Evolutionary conservation across 2,797 vertebrate species (phyloP).

Genomic region (Xenops minutus): DNA sequence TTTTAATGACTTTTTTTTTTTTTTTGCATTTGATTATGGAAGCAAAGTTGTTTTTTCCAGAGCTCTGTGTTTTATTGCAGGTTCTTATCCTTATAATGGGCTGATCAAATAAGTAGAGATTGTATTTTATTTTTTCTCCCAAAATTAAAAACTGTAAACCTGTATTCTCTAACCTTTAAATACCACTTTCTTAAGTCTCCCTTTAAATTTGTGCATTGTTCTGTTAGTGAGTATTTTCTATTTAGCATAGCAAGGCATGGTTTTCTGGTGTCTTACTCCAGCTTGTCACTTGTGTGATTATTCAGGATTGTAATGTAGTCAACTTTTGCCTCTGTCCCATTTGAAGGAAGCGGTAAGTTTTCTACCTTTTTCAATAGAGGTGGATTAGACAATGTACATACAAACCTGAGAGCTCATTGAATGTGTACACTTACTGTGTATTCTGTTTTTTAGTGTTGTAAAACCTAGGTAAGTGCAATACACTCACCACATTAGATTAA

Average conservation of each 20-base stretch:
- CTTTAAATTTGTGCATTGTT: background rate
- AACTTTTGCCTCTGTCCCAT: background rate
- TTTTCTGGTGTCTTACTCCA: background rate
- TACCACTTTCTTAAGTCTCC: background rate
- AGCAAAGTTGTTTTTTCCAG: background rate
- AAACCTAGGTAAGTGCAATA: background rate
- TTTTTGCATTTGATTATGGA: background rate
- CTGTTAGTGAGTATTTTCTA: background rate
- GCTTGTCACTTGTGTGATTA: background rate
- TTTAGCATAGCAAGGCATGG: background rate
- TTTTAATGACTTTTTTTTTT: background rate
- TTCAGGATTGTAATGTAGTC: background rate
- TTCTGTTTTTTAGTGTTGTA: background rate
- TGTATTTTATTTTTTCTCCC: background rate
- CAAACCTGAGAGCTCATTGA: background rate
- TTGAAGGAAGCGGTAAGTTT: background rate
- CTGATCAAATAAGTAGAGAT: background rate
- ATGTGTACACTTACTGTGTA: background rate
- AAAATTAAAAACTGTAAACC: background rate
- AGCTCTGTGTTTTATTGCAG: background rate
- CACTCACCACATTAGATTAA: background rate
- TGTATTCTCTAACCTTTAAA: background rate
- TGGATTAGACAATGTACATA: background rate
- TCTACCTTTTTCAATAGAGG: background rate
- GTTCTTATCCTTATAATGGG: background rate